These are phyloP conservation scores for Cacatua alba DNA, from an alignment of 2,113 vertebrate species.

Conservation along the genomic window DNA sequence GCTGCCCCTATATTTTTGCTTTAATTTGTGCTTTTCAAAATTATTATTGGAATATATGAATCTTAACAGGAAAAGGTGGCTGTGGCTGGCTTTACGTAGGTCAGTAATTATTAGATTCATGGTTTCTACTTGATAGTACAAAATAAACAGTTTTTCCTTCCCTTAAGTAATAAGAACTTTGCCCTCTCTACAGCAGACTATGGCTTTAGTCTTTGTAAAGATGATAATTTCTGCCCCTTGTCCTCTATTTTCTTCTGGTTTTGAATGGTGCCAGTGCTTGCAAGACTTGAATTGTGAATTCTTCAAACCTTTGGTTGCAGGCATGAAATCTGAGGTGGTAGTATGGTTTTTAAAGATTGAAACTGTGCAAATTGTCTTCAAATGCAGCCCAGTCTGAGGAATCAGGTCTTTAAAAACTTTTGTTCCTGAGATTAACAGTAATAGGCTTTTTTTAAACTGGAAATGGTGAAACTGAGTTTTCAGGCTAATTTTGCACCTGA, in stretches of 20 bases:
- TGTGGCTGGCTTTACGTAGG: slow-evolving; percentile 15
- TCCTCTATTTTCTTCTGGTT: background rate
- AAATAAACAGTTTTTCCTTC: background rate
- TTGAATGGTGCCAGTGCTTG: background rate
- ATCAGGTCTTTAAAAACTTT: background rate
- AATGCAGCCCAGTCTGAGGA: background rate
- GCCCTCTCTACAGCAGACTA: background rate
- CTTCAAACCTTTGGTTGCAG: background rate
- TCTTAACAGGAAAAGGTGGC: background rate
- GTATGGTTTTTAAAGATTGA: background rate
- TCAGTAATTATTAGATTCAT: slow-evolving; percentile 6
- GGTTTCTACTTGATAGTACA: background rate
- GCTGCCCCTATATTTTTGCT: background rate
- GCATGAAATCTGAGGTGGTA: background rate
- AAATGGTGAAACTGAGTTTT: background rate
- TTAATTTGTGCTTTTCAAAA: background rate
- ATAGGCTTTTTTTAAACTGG: background rate
- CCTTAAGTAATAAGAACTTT: background rate
- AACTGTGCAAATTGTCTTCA: background rate
- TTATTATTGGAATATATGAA: background rate
- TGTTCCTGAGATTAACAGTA: background rate
- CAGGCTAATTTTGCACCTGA: background rate
- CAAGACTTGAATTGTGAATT: background rate
- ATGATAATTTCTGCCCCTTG: background rate
- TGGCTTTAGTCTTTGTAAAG: background rate